phyloP scores from a whole-genome alignment of 2,888 invertebrate genomes.

The Charanyca ferruginea region DNA sequence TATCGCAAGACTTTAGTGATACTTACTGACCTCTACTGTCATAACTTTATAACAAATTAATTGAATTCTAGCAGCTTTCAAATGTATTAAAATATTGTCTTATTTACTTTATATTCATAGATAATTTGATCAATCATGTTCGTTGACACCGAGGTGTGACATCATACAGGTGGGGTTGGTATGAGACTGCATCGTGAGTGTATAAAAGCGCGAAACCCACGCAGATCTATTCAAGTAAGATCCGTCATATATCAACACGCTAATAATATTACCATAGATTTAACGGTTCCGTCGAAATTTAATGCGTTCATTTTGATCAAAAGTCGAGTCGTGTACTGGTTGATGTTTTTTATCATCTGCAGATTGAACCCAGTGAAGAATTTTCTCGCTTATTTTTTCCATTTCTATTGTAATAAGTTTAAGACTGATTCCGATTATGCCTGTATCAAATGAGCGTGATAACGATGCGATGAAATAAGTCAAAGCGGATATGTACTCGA shows the following conservation, averaged over 20 bases:
- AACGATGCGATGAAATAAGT: conserved; percentile 16
- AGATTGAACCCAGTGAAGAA: not conserved
- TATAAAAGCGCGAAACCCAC: conserved; percentile 68
- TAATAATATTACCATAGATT: conserved; percentile 40
- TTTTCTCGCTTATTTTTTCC: conserved; percentile 14
- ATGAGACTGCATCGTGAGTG: conserved; percentile 60
- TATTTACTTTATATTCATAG: conserved; percentile 12
- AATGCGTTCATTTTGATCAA: conserved; percentile 9
- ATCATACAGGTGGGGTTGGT: conserved; percentile 71
- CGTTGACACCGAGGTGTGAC: conserved; percentile 60
- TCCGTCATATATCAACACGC: conserved; percentile 39
- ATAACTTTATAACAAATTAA: conserved; percentile 22
- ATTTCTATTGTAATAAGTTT: conserved; percentile 28
- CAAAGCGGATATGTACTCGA: conserved; percentile 22
- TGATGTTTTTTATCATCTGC: conserved; percentile 3
- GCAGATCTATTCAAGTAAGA: conserved; percentile 60
- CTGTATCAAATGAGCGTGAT: conserved; percentile 17
- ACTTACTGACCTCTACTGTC: conserved; percentile 21
- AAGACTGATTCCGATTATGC: conserved; percentile 17
- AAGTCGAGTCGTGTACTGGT: not conserved
- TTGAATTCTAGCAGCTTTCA: conserved; percentile 42
- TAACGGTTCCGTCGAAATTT: conserved; percentile 1
- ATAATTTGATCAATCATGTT: conserved; percentile 38
- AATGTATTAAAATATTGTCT: conserved; percentile 13
- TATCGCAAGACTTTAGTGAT: conserved; percentile 20